A percentile compares a stretch with the other conserved stretches of the same genome.
phyloP scores from a whole-genome alignment of 2,113 vertebrate species.

The Pachyramphus minor region DNA sequence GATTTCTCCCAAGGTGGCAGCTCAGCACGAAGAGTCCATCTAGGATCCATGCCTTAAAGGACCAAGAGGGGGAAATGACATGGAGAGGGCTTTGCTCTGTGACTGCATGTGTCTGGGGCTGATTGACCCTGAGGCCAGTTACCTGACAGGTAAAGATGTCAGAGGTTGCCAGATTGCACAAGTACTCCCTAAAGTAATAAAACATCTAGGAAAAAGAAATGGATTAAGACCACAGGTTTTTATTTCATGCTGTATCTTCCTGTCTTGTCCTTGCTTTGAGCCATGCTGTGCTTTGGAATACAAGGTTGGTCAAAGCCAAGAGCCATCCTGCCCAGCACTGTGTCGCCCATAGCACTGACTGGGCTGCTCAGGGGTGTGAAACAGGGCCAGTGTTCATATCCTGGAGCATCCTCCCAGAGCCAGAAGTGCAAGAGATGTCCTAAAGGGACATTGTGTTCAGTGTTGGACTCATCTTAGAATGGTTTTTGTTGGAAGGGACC shows the following conservation, averaged over 20 bases:
- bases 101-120: accelerated
- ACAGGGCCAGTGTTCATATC: accelerated
- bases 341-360: not conserved
- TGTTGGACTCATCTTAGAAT: not conserved
- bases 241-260: not conserved
- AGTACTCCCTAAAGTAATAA: not conserved
- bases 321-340: accelerated
- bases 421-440: not conserved
- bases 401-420: not conserved
- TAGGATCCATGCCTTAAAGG: not conserved
- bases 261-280: not conserved
- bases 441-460: not conserved
- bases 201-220: too few species aligned
- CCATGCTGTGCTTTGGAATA: accelerated
- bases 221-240: accelerated
- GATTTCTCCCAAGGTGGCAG: not conserved
- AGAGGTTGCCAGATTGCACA: not conserved
- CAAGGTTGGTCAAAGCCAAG: not conserved
- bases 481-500: not conserved
- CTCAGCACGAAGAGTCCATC: not conserved
- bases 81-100: not conserved
- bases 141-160: not conserved
- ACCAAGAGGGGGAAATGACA: not conserved
- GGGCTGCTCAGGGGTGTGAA: not conserved
- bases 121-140: not conserved